Base-by-base conservation (phyloP, 37 sponge, comb jelly and placozoan species). In the Eunapius fragilis region DNA sequence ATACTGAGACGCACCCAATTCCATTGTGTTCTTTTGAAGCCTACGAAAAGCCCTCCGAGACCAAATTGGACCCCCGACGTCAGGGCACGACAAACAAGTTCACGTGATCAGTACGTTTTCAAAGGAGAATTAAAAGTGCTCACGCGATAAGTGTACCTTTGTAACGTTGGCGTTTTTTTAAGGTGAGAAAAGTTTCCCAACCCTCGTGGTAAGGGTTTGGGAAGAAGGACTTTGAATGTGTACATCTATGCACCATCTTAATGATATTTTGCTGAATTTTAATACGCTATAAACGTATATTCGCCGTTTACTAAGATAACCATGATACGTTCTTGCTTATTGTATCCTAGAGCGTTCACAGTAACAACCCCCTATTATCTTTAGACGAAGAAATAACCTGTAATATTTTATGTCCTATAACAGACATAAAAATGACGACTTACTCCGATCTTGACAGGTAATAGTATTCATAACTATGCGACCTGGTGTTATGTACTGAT, bases 361-460 rank as follows among this genome's bases (percentile, higher is more conserved):
- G n/a, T n/a, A n/a, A n/a, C n/a, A n/a, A n/a, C n/a, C n/a, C n/a
- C n/a, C n/a, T n/a, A n/a, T n/a, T n/a, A n/a, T n/a, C n/a, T n/a
- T n/a, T n/a, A n/a, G n/a, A n/a, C n/a, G n/a, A n/a, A n/a, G n/a
- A 58, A 58, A 12, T 58, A 17, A 58, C 9, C 9, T 45, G 47
- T 45, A 45, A 9, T 11, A 45, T 45, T 58, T 11, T 2, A 17
- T 13, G 58, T 12, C 58, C 14, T 41, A 41, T 41, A 17, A 4
- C 58, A 58, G 17, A 58, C 19, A 13, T 4, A 58, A 19, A 74
- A 24, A 84, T 75, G 84, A 71, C 84, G 7, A 71, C 80, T 25
- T 85, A 85, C 30, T 87, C 94, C 0, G 94, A 94, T 70, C 85
- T 94, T 73, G 94, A 94, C 81, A 88, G 94, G 94, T 94, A 72